A percentile compares a stretch with the other conserved stretches of the same genome.
These are phyloP conservation scores for Stictocephala bisonia DNA, from an alignment of 2,888 invertebrate genomes.

Conservation along the genomic window DNA sequence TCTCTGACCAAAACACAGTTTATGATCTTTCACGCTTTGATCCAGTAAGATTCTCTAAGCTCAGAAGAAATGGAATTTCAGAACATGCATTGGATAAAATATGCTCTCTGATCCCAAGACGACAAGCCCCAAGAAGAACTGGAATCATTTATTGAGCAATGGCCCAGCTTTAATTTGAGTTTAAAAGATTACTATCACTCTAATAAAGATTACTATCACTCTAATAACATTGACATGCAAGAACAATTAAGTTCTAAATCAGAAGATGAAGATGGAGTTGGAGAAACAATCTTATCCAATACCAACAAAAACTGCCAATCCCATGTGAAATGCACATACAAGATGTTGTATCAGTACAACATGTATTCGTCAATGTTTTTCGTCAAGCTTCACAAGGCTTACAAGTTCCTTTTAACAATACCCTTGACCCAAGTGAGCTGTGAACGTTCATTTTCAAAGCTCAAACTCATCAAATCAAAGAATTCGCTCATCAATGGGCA, in stretches of 20 bases:
- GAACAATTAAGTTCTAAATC: not conserved
- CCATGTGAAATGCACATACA: constrained; percentile 5
- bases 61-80: not conserved
- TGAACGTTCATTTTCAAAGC: not conserved
- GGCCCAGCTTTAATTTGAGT: constrained; percentile 8
- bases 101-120: not conserved
- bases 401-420: constrained; percentile 9
- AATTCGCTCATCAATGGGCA: constrained; percentile 2
- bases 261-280: constrained; percentile 11
- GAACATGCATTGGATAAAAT: not conserved
- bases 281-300: not conserved
- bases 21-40: too few relatives aligned
- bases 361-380: constrained; percentile 23
- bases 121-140: constrained; percentile 19
- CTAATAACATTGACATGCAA: constrained; percentile 5
- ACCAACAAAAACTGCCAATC: constrained; percentile 1
- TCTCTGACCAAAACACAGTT: too few relatives aligned
- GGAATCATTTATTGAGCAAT: not conserved
- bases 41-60: too few relatives aligned
- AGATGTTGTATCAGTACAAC: constrained; percentile 6
- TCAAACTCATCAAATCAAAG: constrained; percentile 15
- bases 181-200: not conserved
- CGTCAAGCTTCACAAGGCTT: not conserved
- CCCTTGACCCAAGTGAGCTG: not conserved
- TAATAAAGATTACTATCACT: not conserved